Conservation (phyloP, 2,797 vertebrate genomes). For the Dryobates pubescens region DNA sequence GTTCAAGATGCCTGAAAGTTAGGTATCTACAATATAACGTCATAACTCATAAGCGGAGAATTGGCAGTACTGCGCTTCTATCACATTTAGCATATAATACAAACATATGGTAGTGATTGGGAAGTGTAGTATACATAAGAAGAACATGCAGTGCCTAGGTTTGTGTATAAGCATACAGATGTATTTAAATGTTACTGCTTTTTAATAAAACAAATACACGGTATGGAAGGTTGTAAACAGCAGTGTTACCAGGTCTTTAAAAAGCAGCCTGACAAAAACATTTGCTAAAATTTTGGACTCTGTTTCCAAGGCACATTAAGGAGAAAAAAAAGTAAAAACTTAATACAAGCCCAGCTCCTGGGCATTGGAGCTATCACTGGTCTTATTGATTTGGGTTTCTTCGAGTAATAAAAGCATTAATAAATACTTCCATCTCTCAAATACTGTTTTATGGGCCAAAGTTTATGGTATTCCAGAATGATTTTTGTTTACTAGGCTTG, state of each 20-base stretch:
- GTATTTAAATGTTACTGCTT: background rate
- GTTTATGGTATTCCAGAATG: conserved; percentile 49
- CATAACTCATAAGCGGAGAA: background rate
- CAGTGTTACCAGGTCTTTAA: background rate
- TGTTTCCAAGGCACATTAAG: background rate
- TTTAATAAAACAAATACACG: background rate
- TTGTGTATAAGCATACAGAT: background rate
- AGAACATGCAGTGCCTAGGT: background rate
- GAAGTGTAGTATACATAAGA: background rate
- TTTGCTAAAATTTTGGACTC: conserved; percentile 1
- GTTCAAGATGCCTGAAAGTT: background rate
- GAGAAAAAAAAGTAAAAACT: conserved; percentile 15
- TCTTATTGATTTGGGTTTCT: conserved; percentile 30
- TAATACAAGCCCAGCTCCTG: conserved; percentile 25
- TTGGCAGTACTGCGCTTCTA: background rate
- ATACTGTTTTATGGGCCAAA: conserved; percentile 58
- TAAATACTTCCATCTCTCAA: conserved; percentile 44
- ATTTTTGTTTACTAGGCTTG: conserved; percentile 66
- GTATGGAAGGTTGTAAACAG: background rate
- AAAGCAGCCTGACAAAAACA: background rate
- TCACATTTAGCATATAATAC: background rate
- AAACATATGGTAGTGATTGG: background rate
- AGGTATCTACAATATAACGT: background rate
- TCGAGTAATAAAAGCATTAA: conserved; percentile 55
- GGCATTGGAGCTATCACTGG: background rate